Base-by-base conservation (phyloP, 2,113 vertebrate species). In the Hippolais icterina region DNA sequence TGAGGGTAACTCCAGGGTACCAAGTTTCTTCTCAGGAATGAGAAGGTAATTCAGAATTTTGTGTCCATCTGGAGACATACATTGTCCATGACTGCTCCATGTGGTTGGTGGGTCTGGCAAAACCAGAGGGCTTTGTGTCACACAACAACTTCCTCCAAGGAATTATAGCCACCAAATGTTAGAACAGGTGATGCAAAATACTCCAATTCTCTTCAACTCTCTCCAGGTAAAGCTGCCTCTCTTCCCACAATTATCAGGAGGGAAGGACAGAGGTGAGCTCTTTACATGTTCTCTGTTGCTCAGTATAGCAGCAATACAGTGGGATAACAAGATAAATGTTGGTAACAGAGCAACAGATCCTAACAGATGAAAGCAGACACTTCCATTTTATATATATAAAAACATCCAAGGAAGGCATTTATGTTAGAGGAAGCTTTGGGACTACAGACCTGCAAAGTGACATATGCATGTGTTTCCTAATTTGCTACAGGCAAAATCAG, bases 401-500 rank as follows among this genome's bases (percentile, higher is more conserved):
- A 86, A 71, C 28, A 86, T 14, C 53, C 47, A 68, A 74, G 37
- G 27, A 69, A 52, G 27, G 9, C 18, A 61, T 56, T 94, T 87
- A 29, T 64, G 17, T 44, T 64, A 59, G 10, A 80, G 53, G 35
- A 92, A 63, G 23, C 28, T 90, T 71, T 91, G 63, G 39, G 19
- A 61, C 66, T 83, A 37, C 21, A 52, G 37, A 75, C 17, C 60
- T 74, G 16, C 25, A 70, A 84, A 87, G 56, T 0, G 16, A 81
- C 47, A 61, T 4, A 37, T 5, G 3, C 25, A 49, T 5, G 41
- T 77, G 28, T 52, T 87, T 89, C 18, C 19, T 81, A 84, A 81
- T 72, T 87, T 92, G 74, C 69, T 89, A 41, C 49, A 91, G 82
- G 69, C n/a, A 91, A 95, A 94, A 95, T 63, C 54, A 61, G 24